Conservation (phyloP, 2,797 vertebrate genomes). For the Neomorphus geoffroyi region DNA sequence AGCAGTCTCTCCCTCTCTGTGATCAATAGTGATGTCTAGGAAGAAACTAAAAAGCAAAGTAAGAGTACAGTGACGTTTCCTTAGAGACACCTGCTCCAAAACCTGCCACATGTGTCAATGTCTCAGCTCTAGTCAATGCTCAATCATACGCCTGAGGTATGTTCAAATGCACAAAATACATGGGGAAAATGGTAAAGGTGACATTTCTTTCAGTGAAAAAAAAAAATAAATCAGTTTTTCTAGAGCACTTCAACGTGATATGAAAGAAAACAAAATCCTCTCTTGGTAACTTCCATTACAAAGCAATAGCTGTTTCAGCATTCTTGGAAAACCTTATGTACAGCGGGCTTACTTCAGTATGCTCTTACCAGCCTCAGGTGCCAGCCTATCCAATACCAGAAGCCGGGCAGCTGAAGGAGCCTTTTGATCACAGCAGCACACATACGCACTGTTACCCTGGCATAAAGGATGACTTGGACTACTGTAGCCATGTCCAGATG, state of each 20-base stretch:
- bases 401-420: neutral
- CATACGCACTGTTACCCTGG: neutral
- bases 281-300: neutral
- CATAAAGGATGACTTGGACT: neutral
- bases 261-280: neutral
- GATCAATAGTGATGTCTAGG: neutral
- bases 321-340: slow-evolving; percentile 11
- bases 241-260: neutral
- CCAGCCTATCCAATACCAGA: neutral
- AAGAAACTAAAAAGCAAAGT: neutral
- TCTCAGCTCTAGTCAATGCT: neutral
- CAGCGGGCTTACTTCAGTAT: neutral
- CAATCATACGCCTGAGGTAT: neutral
- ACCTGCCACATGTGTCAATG: neutral
- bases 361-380: neutral
- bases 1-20: neutral
- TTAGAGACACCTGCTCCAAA: neutral
- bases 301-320: neutral
- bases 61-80: neutral
- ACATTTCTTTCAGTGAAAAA: neutral
- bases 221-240: neutral
- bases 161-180: neutral
- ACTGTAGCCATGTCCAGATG: neutral
- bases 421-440: slow-evolving; percentile 30
- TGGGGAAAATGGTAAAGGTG: neutral